These are phyloP conservation scores for Campaea margaritaria DNA, from an alignment of 2,888 invertebrate species.

Conservation along the genomic window DNA sequence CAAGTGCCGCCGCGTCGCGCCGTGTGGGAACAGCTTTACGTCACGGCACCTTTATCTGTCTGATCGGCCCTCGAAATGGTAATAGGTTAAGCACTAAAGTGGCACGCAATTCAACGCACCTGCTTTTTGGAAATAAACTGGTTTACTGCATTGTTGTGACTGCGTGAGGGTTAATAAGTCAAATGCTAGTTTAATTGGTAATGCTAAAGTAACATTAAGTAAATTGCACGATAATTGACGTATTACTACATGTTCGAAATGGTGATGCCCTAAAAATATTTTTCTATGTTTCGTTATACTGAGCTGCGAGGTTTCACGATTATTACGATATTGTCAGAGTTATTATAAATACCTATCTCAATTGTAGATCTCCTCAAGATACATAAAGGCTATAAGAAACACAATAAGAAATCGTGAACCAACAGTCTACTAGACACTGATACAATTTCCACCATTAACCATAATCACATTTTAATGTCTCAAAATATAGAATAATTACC, in stretches of 20 bases:
- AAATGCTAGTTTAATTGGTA: conserved; percentile 22
- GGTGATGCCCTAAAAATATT: too few relatives aligned
- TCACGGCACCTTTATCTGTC: conserved; percentile 45
- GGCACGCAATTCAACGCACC: conserved; percentile 39
- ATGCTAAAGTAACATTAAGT: not conserved
- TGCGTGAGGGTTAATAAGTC: conserved; percentile 23
- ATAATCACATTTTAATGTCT: conserved; percentile 20
- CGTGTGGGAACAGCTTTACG: conserved; percentile 57
- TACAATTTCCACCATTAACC: conserved; percentile 5
- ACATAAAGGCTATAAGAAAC: too few relatives aligned
- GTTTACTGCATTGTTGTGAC: conserved; percentile 14
- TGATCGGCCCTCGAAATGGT: conserved; percentile 68
- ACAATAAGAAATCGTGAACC: too few relatives aligned
- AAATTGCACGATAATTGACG: too few relatives aligned
- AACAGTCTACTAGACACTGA: too few relatives aligned
- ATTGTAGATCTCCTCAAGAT: too few relatives aligned
- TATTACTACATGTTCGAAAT: too few relatives aligned
- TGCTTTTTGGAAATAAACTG: conserved; percentile 31
- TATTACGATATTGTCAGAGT: too few relatives aligned
- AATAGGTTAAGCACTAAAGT: conserved; percentile 53
- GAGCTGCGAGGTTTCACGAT: too few relatives aligned
- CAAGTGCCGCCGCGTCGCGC: conserved; percentile 38
- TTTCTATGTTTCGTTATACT: too few relatives aligned
- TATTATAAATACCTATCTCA: too few relatives aligned
- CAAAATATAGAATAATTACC: conserved; percentile 31